Conservation (phyloP, 2,113 vertebrate genomes). For the Haemorhous mexicanus region DNA sequence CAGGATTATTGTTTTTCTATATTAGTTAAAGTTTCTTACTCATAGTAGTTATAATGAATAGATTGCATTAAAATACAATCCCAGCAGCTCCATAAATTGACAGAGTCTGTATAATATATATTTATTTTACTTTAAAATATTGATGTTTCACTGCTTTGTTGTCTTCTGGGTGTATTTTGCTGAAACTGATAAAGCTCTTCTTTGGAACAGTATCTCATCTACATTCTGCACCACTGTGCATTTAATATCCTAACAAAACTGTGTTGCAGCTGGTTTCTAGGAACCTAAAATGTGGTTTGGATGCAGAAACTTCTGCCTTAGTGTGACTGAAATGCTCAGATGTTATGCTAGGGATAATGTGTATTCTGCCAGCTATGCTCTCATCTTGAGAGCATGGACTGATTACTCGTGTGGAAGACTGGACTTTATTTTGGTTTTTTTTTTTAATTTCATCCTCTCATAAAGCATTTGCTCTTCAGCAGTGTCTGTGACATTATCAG, state of each 20-base stretch:
- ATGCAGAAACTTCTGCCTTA: background rate
- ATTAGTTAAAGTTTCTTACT: background rate
- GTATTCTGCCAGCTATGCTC: background rate
- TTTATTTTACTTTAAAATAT: conserved; percentile 27
- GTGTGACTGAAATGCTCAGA: background rate
- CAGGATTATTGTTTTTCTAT: background rate
- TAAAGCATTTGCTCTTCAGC: background rate
- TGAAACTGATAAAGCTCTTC: background rate
- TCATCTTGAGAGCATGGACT: background rate
- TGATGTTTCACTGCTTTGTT: background rate
- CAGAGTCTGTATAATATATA: background rate
- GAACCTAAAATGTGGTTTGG: background rate
- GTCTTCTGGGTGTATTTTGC: conserved; percentile 6
- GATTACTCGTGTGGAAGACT: fast-evolving
- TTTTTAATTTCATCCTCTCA: background rate
- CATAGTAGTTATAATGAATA: background rate
- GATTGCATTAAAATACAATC: background rate
- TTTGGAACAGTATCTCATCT: conserved; percentile 7
- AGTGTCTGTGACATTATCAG: background rate
- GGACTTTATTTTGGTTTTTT: background rate
- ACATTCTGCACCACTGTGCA: background rate
- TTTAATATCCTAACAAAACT: background rate
- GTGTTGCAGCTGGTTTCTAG: conserved; percentile 6
- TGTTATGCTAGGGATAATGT: background rate
- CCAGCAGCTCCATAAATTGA: background rate